Conservation (phyloP, 1,140 invertebrate genomes). For the Drosophila kanapiae region DNA sequence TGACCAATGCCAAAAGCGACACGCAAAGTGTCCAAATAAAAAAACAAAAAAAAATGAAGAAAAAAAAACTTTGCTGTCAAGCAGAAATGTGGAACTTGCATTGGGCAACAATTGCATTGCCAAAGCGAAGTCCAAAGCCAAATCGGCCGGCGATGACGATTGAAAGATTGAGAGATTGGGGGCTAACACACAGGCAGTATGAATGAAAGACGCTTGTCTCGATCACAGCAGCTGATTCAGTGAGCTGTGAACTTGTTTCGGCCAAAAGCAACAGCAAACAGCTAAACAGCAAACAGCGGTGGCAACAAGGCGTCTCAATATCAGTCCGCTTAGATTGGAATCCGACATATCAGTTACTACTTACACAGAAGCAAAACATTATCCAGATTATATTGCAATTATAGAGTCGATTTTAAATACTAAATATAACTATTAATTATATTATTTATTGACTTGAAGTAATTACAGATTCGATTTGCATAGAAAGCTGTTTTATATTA, state of each 20-base stretch:
- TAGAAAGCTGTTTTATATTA: too few species aligned
- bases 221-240: conserved; percentile 57
- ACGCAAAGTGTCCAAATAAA: conserved; percentile 32
- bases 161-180: conserved; percentile 36
- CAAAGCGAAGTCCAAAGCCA: conserved; percentile 32
- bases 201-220: conserved; percentile 70
- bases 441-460: background rate
- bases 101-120: conserved; percentile 60
- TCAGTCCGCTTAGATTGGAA: conserved; percentile 8
- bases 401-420: background rate
- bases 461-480: too few species aligned
- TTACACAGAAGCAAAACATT: conserved; percentile 4
- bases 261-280: conserved; percentile 6
- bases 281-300: background rate
- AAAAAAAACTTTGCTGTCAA: conserved; percentile 13
- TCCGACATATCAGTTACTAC: conserved; percentile 48
- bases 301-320: conserved; percentile 26
- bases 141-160: conserved; percentile 33
- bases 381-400: too few species aligned
- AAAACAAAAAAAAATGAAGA: conserved; percentile 6
- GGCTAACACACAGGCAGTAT: conserved; percentile 36
- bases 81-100: conserved; percentile 35
- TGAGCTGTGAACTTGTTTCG: conserved; percentile 74
- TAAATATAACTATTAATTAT: background rate
- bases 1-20: conserved; percentile 49